Evolutionary conservation across 2,888 invertebrate genomes (phyloP), one percentile per base, ranked within the genome.

Genomic region (Drosophila neoperkinsi): DNA sequence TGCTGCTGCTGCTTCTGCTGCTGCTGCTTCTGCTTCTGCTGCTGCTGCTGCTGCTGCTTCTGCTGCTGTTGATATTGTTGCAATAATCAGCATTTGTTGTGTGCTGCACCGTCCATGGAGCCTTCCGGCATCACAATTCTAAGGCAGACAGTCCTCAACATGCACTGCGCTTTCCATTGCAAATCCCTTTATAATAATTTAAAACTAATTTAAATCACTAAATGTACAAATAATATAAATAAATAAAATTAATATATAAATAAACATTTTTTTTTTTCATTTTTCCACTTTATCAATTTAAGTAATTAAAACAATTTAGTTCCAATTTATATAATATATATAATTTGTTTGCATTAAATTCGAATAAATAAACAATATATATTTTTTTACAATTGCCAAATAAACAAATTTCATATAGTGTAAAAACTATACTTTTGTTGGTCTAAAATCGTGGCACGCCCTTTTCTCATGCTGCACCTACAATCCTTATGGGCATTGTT

Each of bases 51-150:
- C 49, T 60, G 41, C n/a, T 67, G 67, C 46, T 58, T 36, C 36
- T 6, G 66, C 51, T 68, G 71, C 63, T 71, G 73, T 58, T 72
- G 65, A 64, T 82, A 69, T 78, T 88, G 76, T 83, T 83, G 84
- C 81, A 73, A 83, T 73, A 86, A 76, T 80, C 88, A 84, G 80
- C 81, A 78, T 68, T 79, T 68, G 75, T 59, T 49, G 56, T 60
- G 51, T 28, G 30, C 46, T 63, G 69, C 57, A 49, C 52, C 60
- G 51, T 33, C 57, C 43, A 30, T 59, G 77, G n/a, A 71, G 65
- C 70, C 77, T 71, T 52, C 68, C 53, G 61, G 57, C 67, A 36
- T 57, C 71, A 71, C 30, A 36, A 38, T 63, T 38, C 34, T 30
- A 28, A 58, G 68, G 36, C 67, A 51, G 64, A 53, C 60, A 41